Evolutionary conservation across 2,888 invertebrate species (phyloP), one percentile per base, ranked within the genome.

Genomic region (Sesamia inferens): DNA sequence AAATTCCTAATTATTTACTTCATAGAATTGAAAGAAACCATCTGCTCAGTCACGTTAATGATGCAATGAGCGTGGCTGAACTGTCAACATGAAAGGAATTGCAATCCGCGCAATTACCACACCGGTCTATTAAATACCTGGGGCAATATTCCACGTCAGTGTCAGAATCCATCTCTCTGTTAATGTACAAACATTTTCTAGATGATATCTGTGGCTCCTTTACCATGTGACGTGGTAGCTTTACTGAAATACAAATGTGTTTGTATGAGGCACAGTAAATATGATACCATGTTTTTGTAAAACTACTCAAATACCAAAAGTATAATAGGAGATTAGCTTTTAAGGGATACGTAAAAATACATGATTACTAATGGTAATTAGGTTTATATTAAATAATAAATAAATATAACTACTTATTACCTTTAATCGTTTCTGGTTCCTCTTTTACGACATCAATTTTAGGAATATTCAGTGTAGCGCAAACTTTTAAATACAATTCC

Each of bases 121-220:
- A 55, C 55, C 22, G 7, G 5, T 6, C 13, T n/a, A 5, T 24
- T 47, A 19, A 16, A 13, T 51, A 66, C 96, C 95, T 94, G 58
- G 92, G 87, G 68, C 79, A 85, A 68, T 87, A 79, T 88, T 96
- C 96, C 7, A 96, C 96, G 67, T 96, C 96, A 0, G 95, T 96
- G 76, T 96, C 96, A 0, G 96, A 95, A 73, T 96, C 93, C 74
- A 93, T 66, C 65, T 94, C 94, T 85, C 93, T 90, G 55, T 94
- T 90, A 47, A 96, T 90, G 62, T 87, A 80, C 14, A 96, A 86
- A 58, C 92, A 90, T 81, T 93, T 94, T 81, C 94, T 91, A 71
- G 88, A 87, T 3, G 95, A 93, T 39, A 96, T 73, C 76, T 93
- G 88, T 0, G 96, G 94, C 64, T 93, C 89, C 78, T 94, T 96